Conservation (phyloP, 2,113 vertebrate species). For the Acanthisitta chloris region DNA sequence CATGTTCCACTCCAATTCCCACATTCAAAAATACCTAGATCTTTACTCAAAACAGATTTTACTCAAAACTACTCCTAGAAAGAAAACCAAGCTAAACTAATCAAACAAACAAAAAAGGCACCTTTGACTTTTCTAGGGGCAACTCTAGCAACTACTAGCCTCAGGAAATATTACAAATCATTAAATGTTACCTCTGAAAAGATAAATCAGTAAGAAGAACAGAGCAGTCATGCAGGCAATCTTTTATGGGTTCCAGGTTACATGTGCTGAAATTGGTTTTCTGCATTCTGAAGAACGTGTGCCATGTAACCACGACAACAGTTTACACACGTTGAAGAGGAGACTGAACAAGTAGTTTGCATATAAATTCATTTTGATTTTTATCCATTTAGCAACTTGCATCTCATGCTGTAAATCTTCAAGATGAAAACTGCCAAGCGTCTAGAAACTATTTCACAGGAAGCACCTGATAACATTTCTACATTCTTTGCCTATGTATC, state of each 20-base stretch:
- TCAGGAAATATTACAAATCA: neutral
- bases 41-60: neutral
- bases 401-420: neutral
- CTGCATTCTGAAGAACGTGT: fast-evolving
- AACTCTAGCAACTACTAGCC: neutral
- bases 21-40: neutral
- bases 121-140: neutral
- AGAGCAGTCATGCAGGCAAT: neutral
- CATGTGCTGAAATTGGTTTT: neutral
- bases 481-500: neutral
- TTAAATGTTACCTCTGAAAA: neutral
- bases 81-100: neutral
- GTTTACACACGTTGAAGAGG: neutral
- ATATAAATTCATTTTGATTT: neutral
- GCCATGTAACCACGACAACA: neutral
- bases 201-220: neutral
- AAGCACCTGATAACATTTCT: neutral
- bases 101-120: neutral
- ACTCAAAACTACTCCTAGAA: neutral
- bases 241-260: neutral
- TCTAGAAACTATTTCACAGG: neutral
- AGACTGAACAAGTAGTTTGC: neutral
- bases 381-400: neutral
- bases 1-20: neutral
- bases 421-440: neutral